These are phyloP conservation scores for Meandrusa payeni DNA, from an alignment of 2,888 invertebrate species.

Conservation along the genomic window DNA sequence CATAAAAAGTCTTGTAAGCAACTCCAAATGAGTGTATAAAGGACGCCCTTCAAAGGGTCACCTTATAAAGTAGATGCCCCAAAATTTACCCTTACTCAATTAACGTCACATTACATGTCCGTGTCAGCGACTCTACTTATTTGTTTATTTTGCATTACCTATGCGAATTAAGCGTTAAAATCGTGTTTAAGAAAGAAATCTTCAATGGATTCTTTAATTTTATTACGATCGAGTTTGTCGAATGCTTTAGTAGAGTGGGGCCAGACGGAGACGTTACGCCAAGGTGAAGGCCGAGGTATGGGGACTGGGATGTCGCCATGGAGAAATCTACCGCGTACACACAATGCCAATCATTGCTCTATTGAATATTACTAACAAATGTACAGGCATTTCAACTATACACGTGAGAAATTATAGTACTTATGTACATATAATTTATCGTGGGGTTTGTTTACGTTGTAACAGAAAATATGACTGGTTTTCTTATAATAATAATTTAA, in stretches of 20 bases:
- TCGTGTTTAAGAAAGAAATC: constrained; percentile 12
- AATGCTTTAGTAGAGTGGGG: constrained; percentile 36
- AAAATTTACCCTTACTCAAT: constrained; percentile 43
- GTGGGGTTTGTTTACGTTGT: constrained; percentile 5
- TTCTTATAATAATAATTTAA: no score
- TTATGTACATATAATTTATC: no score
- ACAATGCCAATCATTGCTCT: constrained; percentile 47
- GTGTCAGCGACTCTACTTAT: constrained; percentile 4
- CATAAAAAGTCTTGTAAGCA: constrained; percentile 51
- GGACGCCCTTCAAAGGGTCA: constrained; percentile 61
- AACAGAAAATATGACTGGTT: no score
- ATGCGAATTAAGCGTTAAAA: constrained; percentile 2
- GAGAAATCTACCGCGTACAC: constrained; percentile 37
- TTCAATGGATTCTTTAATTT: constrained; percentile 32
- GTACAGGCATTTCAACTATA: constrained; percentile 2
- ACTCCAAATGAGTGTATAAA: constrained; percentile 47
- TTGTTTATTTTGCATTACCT: constrained; percentile 36
- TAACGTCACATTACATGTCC: constrained; percentile 2
- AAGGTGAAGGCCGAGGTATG: constrained; percentile 55
- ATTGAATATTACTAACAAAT: constrained; percentile 40
- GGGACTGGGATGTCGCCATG: constrained; percentile 46
- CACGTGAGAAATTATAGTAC: neutral
- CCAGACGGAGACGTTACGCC: constrained; percentile 50
- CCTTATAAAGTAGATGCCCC: constrained; percentile 48
- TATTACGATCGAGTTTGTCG: constrained; percentile 27